Conservation (phyloP, 2,888 invertebrate genomes). For the Luperina nickerlii region DNA sequence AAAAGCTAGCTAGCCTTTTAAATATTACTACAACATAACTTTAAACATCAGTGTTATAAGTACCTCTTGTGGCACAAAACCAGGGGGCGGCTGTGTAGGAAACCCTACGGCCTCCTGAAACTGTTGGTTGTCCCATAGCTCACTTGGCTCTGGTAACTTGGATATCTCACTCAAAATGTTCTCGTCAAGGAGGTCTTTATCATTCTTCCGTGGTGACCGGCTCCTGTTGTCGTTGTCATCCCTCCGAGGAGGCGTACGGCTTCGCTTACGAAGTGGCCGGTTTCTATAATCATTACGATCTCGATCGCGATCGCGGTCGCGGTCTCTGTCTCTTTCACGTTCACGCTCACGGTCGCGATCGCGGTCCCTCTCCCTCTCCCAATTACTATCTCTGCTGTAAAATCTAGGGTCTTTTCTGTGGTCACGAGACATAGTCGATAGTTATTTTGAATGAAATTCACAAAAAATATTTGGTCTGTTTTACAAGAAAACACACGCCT, state of each 20-base stretch:
- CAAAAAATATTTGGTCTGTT: slow-evolving; percentile 16
- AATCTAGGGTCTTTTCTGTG: slow-evolving; percentile 70
- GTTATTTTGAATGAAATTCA: slow-evolving; percentile 11
- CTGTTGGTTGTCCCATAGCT: slow-evolving; percentile 83
- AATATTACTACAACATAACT: not conserved
- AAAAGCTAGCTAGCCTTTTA: no score
- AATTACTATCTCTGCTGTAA: slow-evolving; percentile 73
- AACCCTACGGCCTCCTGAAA: slow-evolving; percentile 77
- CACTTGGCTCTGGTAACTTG: slow-evolving; percentile 85
- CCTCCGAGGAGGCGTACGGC: slow-evolving; percentile 75
- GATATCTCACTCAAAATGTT: slow-evolving; percentile 86
- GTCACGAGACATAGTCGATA: slow-evolving; percentile 75
- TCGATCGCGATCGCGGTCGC: slow-evolving; percentile 71
- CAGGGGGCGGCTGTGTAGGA: slow-evolving; percentile 67
- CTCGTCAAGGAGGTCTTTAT: slow-evolving; percentile 84
- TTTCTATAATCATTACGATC: slow-evolving; percentile 66
- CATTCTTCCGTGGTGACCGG: slow-evolving; percentile 81
- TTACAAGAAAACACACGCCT: slow-evolving; percentile 52
- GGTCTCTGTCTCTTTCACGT: slow-evolving; percentile 58
- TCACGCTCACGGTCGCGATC: slow-evolving; percentile 70
- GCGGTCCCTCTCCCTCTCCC: slow-evolving; percentile 73
- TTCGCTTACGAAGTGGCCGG: slow-evolving; percentile 74
- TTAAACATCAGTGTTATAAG: not conserved
- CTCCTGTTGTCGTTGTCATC: slow-evolving; percentile 72
- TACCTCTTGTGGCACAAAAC: slow-evolving; percentile 76